phyloP scores from a whole-genome alignment of 2,888 invertebrate genomes.

The Thereva nobilitata region DNA sequence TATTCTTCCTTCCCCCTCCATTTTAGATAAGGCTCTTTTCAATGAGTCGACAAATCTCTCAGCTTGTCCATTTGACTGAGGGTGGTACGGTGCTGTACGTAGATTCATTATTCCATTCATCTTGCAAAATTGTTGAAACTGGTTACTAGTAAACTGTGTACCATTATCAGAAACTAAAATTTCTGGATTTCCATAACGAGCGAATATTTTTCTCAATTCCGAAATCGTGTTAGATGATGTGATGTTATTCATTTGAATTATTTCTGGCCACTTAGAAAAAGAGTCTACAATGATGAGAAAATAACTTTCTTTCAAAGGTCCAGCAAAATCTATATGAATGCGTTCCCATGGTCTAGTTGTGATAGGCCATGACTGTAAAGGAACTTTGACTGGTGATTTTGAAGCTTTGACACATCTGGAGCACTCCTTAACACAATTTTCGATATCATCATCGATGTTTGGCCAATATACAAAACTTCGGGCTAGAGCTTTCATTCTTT shows the following conservation, averaged over 20 bases:
- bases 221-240: neutral
- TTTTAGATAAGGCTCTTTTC: constrained; percentile 37
- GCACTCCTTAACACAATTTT: constrained; percentile 44
- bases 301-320: constrained; percentile 48
- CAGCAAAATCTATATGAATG: constrained; percentile 57
- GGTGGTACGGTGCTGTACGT: constrained; percentile 45
- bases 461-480: constrained; percentile 48
- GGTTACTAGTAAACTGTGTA: constrained; percentile 41
- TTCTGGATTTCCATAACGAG: constrained; percentile 45
- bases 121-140: constrained; percentile 43
- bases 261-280: constrained; percentile 55
- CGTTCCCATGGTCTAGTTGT: constrained; percentile 50
- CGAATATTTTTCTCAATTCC: constrained; percentile 42
- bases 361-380: constrained; percentile 44
- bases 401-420: constrained; percentile 45
- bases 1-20: constrained; percentile 31
- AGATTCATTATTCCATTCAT: constrained; percentile 45
- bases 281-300: constrained; percentile 53
- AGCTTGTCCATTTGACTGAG: constrained; percentile 45
- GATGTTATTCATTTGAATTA: constrained; percentile 43
- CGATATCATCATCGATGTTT: constrained; percentile 46
- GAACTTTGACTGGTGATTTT: constrained; percentile 46
- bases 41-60: constrained; percentile 44
- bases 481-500: constrained; percentile 46
- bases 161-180: constrained; percentile 46